A percentile compares a stretch with the other conserved stretches of the same genome.
Evolutionary conservation across 1,140 invertebrate species (phyloP).

Genomic region (Drosophila takahashii): DNA sequence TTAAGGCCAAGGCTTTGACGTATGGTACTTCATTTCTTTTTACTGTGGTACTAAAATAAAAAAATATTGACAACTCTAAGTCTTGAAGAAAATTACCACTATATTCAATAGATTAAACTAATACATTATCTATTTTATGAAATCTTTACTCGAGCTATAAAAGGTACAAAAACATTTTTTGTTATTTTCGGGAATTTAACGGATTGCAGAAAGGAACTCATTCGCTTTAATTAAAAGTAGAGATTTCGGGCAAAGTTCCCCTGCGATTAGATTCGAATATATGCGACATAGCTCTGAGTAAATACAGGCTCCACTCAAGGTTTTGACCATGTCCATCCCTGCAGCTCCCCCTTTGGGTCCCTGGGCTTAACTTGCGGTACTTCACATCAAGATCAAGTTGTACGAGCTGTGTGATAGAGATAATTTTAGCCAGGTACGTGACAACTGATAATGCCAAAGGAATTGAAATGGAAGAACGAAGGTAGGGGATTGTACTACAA

Average conservation of each 20-base stretch:
- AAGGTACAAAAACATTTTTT: too few relatives aligned
- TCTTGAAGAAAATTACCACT: too few relatives aligned
- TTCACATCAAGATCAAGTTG: constrained; percentile 50
- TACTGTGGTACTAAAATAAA: too few relatives aligned
- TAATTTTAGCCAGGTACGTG: constrained; percentile 44
- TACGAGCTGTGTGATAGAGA: constrained; percentile 9
- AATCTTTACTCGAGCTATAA: too few relatives aligned
- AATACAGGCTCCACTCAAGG: constrained; percentile 31
- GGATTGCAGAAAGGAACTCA: not conserved
- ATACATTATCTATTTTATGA: too few relatives aligned
- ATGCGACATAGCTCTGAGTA: constrained; percentile 8
- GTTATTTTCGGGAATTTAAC: not conserved
- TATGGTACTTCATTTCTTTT: too few relatives aligned
- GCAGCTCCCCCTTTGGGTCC: constrained; percentile 8
- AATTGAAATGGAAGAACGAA: constrained; percentile 18
- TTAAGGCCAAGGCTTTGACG: too few relatives aligned
- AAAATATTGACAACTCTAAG: too few relatives aligned
- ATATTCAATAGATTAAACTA: too few relatives aligned
- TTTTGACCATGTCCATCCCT: constrained; percentile 15
- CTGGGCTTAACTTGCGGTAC: constrained; percentile 30
- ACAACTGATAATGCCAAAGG: constrained; percentile 40
- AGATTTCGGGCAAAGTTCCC: constrained; percentile 10
- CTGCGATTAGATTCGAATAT: constrained; percentile 25
- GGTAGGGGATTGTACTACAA: not conserved
- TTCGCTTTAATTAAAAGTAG: constrained; percentile 8